Evolutionary conservation across 2,888 invertebrate genomes (phyloP), one percentile per base, ranked within the genome.

Genomic region (Parnassius mnemosyne): DNA sequence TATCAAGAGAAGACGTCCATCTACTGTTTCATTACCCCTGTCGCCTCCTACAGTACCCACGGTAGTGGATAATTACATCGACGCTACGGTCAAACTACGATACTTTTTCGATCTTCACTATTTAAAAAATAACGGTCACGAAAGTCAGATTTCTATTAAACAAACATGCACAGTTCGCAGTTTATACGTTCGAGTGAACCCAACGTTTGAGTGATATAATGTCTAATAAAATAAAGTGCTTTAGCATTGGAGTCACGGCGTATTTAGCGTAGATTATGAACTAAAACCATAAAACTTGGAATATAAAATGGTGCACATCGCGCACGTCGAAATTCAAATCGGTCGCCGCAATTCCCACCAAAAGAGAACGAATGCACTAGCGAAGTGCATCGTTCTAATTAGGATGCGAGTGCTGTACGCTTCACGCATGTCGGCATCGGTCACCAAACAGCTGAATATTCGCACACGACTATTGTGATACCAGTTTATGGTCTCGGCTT

Each of bases 381-480:
- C 74, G 64, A 69, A 80, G 73, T 87, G 88, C 89, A 89, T 80
- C 77, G 75, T 84, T 83, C 68, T 84, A 80, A 89, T 91, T 89
- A 88, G 79, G 79, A 91, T 91, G 88, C 91, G 75, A 68, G 65
- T 73, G 66, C 76, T 71, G 87, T 80, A 69, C 78, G 73, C 74
- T 73, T 71, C 74, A 77, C 75, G 73, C 80, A 77, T 79, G 87
- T 83, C 87, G 88, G 86, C 85, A 76, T 76, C 78, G 78, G 76
- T 71, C 79, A 82, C 83, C 81, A 83, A 85, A 87, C 88, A 82
- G 79, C 83, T 79, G 79, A 83, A 90, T 87, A 89, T 89, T 90
- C 88, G 90, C 91, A 84, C 83, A 87, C 79, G 71, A 81, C 88
- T 87, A 90, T 90, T 90, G 90, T 91, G 83, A 81, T 84, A 85